Conservation (phyloP, 2,797 vertebrate species). For the Hoplostethus mediterraneus region DNA sequence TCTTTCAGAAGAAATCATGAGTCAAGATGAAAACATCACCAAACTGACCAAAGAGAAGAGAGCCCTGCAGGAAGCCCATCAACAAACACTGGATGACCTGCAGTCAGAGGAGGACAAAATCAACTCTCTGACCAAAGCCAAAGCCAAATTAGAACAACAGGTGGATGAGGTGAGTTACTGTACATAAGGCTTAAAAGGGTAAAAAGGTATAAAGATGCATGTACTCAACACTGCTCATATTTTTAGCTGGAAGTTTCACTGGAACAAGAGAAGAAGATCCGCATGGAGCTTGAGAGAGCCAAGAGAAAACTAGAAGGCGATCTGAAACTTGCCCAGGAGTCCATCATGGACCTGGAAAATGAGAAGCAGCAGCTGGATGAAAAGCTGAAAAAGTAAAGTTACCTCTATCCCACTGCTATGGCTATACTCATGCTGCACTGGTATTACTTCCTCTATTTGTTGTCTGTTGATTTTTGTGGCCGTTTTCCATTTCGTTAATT, state of each 20-base stretch:
- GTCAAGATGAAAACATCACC: constrained; percentile 78
- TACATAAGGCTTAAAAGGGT: background rate
- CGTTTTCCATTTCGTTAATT: too few relatives aligned
- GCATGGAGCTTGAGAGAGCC: constrained; percentile 80
- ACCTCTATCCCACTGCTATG: background rate
- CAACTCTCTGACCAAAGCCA: constrained; percentile 82
- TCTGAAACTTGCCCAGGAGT: constrained; percentile 85
- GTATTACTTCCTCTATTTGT: too few relatives aligned
- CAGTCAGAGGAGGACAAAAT: constrained; percentile 86
- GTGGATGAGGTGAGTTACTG: constrained; percentile 82
- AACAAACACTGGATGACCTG: constrained; percentile 82
- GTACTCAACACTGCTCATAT: background rate
- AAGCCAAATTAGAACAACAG: constrained; percentile 85
- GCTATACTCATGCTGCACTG: too few relatives aligned
- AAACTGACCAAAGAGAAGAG: constrained; percentile 80
- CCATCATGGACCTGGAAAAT: constrained; percentile 81
- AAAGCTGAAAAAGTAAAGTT: constrained; percentile 82
- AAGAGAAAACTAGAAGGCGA: constrained; percentile 86
- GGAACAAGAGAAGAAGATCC: constrained; percentile 84
- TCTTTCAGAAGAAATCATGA: constrained; percentile 82
- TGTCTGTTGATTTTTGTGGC: too few relatives aligned
- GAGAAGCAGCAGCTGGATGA: constrained; percentile 84
- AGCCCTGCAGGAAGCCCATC: constrained; percentile 76
- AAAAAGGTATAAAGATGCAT: background rate
- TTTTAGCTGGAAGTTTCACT: constrained; percentile 81